Conservation (phyloP, 2,113 vertebrate species). For the Nesoenas mayeri region DNA sequence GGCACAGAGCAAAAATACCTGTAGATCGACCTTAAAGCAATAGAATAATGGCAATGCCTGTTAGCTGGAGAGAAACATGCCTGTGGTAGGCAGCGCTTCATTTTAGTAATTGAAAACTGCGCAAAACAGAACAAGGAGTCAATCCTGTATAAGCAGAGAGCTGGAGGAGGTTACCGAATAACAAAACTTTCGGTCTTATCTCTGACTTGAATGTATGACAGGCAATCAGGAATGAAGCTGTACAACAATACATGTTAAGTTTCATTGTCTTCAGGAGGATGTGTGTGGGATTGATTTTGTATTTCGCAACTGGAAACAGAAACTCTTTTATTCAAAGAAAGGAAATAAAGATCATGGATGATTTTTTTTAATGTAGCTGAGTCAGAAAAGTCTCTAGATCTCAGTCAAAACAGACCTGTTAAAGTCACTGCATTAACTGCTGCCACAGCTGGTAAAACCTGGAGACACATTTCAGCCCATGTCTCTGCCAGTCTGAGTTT, state of each 20-base stretch:
- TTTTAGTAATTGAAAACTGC: background rate
- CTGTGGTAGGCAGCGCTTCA: background rate
- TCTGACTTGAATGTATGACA: background rate
- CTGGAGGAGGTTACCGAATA: background rate
- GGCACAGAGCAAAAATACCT: background rate
- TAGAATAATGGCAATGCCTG: background rate
- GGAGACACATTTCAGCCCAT: background rate
- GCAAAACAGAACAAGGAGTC: background rate
- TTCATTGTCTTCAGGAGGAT: slow-evolving; percentile 26
- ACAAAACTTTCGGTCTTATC: background rate
- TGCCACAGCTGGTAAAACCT: background rate
- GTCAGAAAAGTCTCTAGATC: slow-evolving; percentile 7
- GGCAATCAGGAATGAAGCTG: background rate
- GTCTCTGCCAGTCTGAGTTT: background rate
- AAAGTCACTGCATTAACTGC: background rate
- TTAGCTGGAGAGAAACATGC: background rate
- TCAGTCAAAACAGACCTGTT: slow-evolving; percentile 23
- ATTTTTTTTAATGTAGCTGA: slow-evolving; percentile 9
- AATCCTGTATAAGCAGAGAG: background rate
- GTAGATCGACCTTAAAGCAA: background rate
- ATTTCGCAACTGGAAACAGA: slow-evolving; percentile 36
- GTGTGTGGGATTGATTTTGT: background rate
- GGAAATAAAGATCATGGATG: background rate
- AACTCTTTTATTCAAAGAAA: background rate
- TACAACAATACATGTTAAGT: background rate